Percentiles rank a stretch among this genome's conserved stretches.
Conservation (phyloP, 1,140 invertebrate genomes). For the Zophobas atratus region DNA sequence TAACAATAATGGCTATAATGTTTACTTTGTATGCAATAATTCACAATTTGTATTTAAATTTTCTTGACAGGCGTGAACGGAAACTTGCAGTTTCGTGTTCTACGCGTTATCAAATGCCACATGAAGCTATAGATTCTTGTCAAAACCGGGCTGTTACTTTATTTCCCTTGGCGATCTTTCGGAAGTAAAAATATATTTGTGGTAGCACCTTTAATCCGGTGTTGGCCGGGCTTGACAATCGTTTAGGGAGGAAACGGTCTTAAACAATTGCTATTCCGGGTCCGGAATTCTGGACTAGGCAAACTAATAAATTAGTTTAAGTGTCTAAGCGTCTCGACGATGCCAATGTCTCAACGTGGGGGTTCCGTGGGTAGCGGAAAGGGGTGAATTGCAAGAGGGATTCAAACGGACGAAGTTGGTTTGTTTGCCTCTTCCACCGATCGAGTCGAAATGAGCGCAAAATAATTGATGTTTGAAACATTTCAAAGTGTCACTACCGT, state of each 20-base stretch:
- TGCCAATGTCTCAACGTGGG: slow-evolving; percentile 15
- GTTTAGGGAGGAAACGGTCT: slow-evolving; percentile 35
- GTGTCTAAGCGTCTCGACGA: slow-evolving; percentile 38
- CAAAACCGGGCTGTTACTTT: too few species aligned
- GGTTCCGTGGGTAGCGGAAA: slow-evolving; percentile 2
- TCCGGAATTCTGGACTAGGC: slow-evolving; percentile 39
- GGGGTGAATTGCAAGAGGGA: slow-evolving; percentile 3
- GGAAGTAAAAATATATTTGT: neutral
- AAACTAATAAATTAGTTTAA: slow-evolving; percentile 49
- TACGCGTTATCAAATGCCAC: too few species aligned
- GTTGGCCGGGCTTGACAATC: slow-evolving; percentile 30
- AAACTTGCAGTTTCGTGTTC: too few species aligned
- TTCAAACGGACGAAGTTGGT: slow-evolving; percentile 18
- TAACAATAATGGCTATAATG: too few species aligned
- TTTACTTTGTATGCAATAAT: too few species aligned
- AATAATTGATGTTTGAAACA: slow-evolving; percentile 42
- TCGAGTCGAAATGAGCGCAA: slow-evolving; percentile 33
- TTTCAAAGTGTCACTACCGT: slow-evolving; percentile 33
- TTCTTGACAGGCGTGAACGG: too few species aligned
- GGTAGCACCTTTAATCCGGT: slow-evolving; percentile 5
- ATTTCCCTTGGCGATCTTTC: too few species aligned
- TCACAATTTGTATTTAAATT: too few species aligned
- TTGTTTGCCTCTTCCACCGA: slow-evolving; percentile 25
- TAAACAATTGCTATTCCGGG: slow-evolving; percentile 41
- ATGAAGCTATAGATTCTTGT: too few species aligned